phyloP scores from a whole-genome alignment of 2,113 vertebrate genomes.

The Neolamprologus devosi region DNA sequence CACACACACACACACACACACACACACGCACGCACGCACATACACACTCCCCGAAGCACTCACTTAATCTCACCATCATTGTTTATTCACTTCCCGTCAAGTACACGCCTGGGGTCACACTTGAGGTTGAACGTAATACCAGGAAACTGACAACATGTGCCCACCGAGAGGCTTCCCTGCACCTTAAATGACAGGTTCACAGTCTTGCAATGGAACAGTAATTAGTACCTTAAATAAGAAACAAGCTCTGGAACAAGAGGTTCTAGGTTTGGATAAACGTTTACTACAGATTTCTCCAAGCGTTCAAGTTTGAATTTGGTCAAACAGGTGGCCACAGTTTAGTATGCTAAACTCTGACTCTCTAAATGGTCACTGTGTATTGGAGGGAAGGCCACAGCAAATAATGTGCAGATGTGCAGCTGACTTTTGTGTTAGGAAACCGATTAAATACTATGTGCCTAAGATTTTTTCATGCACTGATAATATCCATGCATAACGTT shows the following conservation, averaged over 20 bases:
- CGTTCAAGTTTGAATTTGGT: background rate
- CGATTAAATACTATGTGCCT: background rate
- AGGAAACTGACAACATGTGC: conserved; percentile 30
- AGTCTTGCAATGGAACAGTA: background rate
- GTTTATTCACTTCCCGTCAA: conserved; percentile 65
- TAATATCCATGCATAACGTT: background rate
- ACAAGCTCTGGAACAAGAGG: background rate
- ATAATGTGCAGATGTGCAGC: background rate
- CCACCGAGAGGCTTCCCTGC: background rate
- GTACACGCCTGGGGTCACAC: conserved; percentile 10
- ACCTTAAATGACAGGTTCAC: background rate
- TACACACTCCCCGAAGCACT: background rate
- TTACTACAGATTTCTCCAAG: background rate
- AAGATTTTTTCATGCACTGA: background rate
- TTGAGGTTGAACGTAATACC: conserved; percentile 40
- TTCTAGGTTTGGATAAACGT: background rate
- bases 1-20: no score
- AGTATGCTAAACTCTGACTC: background rate
- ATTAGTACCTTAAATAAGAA: background rate
- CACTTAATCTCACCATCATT: conserved; percentile 26
- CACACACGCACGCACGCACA: accelerated
- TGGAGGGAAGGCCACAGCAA: background rate
- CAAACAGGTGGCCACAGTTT: background rate
- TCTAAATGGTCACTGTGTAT: background rate
- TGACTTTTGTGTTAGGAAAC: accelerated